Conservation (phyloP, 2,113 vertebrate species). For the Chamaetylas fuelleborni region DNA sequence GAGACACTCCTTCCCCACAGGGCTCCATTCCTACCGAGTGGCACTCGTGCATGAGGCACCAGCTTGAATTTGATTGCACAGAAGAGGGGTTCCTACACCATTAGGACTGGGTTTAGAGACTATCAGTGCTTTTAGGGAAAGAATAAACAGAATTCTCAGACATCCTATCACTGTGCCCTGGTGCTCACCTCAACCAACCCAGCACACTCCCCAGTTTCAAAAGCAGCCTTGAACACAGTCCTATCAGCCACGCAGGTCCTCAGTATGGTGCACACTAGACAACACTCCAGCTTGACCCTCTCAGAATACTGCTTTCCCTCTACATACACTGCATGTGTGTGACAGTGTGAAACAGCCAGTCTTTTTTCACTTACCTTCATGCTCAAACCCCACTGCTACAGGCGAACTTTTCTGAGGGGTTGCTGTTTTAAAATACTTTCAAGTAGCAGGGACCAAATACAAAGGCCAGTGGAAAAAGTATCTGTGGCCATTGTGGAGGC, state of each 20-base stretch:
- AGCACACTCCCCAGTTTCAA: not conserved
- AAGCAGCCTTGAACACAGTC: not conserved
- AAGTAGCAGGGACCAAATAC: not conserved
- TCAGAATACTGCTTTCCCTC: not conserved
- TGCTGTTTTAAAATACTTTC: not conserved
- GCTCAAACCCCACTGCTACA: not conserved
- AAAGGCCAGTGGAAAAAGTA: not conserved
- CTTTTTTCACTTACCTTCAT: not conserved
- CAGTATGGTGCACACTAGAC: not conserved
- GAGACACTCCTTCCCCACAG: not conserved
- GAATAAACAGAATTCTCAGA: not conserved
- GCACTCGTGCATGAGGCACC: not conserved
- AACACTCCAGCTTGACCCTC: not conserved
- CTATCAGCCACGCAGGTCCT: fast-evolving
- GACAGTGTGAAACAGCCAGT: fast-evolving
- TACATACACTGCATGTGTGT: too few species aligned
- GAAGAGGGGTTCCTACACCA: not conserved
- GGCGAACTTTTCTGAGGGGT: not conserved
- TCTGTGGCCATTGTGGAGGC: not conserved
- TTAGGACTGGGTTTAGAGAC: not conserved
- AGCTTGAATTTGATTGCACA: not conserved
- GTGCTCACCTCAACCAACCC: not conserved
- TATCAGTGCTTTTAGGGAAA: not conserved
- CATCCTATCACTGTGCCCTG: not conserved
- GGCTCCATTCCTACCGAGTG: not conserved